These are phyloP conservation scores for Tuta absoluta DNA, from an alignment of 2,888 invertebrate genomes.

Conservation along the genomic window DNA sequence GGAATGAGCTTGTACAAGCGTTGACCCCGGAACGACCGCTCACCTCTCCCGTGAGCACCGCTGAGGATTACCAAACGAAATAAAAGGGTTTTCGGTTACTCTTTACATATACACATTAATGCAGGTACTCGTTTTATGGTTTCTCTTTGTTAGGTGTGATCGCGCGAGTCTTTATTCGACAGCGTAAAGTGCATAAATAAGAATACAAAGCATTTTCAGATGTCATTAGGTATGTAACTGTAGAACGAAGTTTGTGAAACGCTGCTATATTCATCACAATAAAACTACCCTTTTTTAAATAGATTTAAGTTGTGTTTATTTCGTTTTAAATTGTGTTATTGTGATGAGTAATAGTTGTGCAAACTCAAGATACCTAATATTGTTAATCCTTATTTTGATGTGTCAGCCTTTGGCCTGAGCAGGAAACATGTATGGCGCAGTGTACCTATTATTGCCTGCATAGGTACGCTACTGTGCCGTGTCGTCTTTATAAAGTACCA, in stretches of 20 bases:
- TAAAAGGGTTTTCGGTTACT: background rate
- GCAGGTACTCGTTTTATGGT: background rate
- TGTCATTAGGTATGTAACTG: background rate
- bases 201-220: background rate
- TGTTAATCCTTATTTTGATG: no score
- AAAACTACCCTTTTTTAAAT: no score
- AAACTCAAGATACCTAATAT: no score
- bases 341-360: no score
- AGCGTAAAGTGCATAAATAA: background rate
- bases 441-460: no score
- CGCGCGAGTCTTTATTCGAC: background rate
- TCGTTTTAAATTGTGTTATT: no score
- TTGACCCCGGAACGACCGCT: slow-evolving; percentile 25
- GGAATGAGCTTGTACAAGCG: slow-evolving; percentile 26
- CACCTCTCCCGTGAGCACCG: background rate
- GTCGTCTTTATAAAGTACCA: no score
- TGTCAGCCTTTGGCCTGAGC: no score
- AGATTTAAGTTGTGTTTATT: no score
- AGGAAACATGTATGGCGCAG: no score
- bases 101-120: background rate
- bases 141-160: background rate
- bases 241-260: background rate
- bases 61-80: slow-evolving; percentile 9
- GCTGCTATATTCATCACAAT: no score
- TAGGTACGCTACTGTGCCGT: no score